Evolutionary conservation across 64 coral and sea anemone genomes (phyloP), one percentile per base, ranked within the genome.

Genomic region (Porites lutea): DNA sequence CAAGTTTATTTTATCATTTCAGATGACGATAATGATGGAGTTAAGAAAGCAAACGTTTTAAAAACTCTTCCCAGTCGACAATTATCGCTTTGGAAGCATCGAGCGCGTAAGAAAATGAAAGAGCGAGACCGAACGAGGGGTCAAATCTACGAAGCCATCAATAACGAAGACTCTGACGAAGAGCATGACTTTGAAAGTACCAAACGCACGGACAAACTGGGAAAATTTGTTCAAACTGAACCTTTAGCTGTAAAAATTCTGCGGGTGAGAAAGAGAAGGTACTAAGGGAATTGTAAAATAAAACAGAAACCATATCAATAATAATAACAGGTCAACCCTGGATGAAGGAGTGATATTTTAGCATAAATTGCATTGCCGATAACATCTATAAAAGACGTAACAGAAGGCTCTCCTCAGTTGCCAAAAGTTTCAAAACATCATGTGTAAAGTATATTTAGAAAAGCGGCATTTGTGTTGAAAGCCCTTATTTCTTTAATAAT

Each of bases 51-150:
- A 1, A 50, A 79, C 48, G 54, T 79, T 53, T 64, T 92, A 5
- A 87, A 93, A 57, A 55, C 6, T 87, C 62, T 87, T 14, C 82
- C 82, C 0, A 87, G 73, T 70, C 91, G 82, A 71, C 91, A 93
- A 52, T 76, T 87, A 20, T 74, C 91, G 12, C 18, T 61, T 66
- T 93, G 82, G 91, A 69, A 87, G 50, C 49, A 61, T 20, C 18
- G 16, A 66, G 18, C 81, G 2, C 63, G 44, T 20, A 48, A 52
- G 9, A 84, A 52, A 68, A 84, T 84, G 81, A 46, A 64, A 4
- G 81, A n/a, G 44, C 5, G 46, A 67, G 60, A 65, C 3, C 61
- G 61, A 5, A 49, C 81, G 19, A 68, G 48, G 48, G 47, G 46
- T 68, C 16, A 84, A 65, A 48, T 11, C 14, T 84, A 84, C 62